Evolutionary conservation across 2,888 invertebrate species (phyloP), one percentile per base, ranked within the genome.

Genomic region (Drosophila anomelani): DNA sequence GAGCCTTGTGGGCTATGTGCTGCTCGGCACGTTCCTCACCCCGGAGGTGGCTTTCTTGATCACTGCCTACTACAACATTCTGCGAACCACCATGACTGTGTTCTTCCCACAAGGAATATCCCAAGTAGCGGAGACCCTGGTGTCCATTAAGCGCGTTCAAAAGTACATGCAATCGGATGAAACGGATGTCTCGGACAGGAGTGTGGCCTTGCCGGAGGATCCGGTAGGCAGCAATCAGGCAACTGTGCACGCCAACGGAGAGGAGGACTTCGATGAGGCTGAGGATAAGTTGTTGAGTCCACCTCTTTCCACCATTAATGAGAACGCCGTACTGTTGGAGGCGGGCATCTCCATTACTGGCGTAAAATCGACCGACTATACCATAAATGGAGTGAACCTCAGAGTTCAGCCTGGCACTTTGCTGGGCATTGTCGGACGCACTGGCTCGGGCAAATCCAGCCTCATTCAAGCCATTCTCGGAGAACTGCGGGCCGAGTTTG

Each of bases 41-140:
- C 96, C 98, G 6, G 96, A 98, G 90, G 94, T 94, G 90, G 96
- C 97, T 23, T 98, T 98, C 93, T 96, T 98, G 72, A 94, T 98
- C 51, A 96, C 97, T 17, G 96, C 97, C 15, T 96, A 98, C 90
- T 98, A 97, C 93, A 97, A 97, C 87, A 96, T 97, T 60, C 93
- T 98, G 69, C 94, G 97, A 38, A 95, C 96, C 85, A 95, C 96
- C 9, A 96, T 98, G 95, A 97, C 97, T 0, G 95, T 97, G 13
- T 97, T 96, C 93, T 96, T 98, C 83, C 98, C 98, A 0, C 95
- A 96, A 93, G 96, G 95, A 55, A 94, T 96, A 57, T 94, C 95
- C 12, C 94, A 94, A 84, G 88, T 94, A 15, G 94, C 95, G 0
- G 95, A 96, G 90, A 93, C 94, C 0, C 85, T 94, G 34, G 94